A percentile compares a stretch with the other conserved stretches of the same genome.
Conservation (phyloP, 2,888 invertebrate species). For the Yponomeuta malinellus region DNA sequence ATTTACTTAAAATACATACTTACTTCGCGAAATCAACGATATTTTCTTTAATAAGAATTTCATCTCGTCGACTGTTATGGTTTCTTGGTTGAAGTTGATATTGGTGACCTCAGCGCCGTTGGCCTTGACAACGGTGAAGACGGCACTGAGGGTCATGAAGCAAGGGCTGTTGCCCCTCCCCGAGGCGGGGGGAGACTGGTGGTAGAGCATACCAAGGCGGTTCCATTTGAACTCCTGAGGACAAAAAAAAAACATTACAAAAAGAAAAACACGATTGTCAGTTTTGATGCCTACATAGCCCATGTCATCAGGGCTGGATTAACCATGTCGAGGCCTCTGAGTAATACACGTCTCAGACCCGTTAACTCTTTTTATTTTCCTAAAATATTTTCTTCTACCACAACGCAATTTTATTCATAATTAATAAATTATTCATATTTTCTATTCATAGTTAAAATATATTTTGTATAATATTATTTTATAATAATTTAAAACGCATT, state of each 20-base stretch:
- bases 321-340: too few species aligned
- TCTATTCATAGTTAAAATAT: too few species aligned
- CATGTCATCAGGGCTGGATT: too few species aligned
- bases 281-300: too few species aligned
- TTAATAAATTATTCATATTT: too few species aligned
- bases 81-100: conserved; percentile 77
- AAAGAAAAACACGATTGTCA: too few species aligned
- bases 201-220: conserved; percentile 81
- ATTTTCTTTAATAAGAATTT: conserved; percentile 77
- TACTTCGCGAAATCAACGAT: conserved; percentile 80
- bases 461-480: too few species aligned
- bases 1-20: conserved; percentile 52
- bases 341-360: too few species aligned
- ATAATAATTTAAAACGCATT: too few species aligned
- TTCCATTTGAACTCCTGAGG: conserved; percentile 83
- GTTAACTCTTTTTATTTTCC: too few species aligned
- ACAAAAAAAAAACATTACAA: neutral
- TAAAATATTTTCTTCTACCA: too few species aligned
- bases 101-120: conserved; percentile 71
- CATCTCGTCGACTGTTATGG: conserved; percentile 69
- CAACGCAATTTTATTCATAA: too few species aligned
- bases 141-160: conserved; percentile 83
- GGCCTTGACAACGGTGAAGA: conserved; percentile 71
- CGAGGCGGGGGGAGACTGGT: conserved; percentile 78
- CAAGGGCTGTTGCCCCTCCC: conserved; percentile 85